These are phyloP conservation scores for Sinosuthora webbiana DNA, from an alignment of 2,113 vertebrate genomes.

Conservation along the genomic window DNA sequence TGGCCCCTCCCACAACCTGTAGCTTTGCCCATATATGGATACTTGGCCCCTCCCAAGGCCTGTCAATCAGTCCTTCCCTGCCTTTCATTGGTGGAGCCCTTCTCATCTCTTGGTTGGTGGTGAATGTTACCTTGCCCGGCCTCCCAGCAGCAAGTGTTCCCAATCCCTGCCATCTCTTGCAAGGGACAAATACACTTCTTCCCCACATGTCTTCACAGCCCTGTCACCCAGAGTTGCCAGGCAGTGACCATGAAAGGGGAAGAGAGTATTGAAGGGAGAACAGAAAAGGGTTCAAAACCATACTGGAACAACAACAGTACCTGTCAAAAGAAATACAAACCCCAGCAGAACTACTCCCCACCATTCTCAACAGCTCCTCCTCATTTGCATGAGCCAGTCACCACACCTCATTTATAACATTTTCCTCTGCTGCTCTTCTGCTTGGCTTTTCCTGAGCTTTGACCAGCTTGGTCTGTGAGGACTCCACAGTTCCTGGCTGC, in stretches of 20 bases:
- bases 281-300: not conserved
- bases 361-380: not conserved
- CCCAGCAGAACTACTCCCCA: not conserved
- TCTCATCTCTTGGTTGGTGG: no score
- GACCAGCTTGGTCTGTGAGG: not conserved
- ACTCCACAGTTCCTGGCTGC: not conserved
- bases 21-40: not conserved
- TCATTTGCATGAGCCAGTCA: not conserved
- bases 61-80: not conserved
- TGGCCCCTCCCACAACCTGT: no score
- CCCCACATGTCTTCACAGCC: not conserved
- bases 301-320: not conserved
- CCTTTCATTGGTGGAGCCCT: no score
- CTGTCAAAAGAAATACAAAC: not conserved
- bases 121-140: not conserved
- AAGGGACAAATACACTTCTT: not conserved
- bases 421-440: not conserved
- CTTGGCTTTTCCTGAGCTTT: not conserved
- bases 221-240: not conserved
- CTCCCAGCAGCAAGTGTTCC: not conserved
- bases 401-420: not conserved
- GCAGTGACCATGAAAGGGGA: not conserved
- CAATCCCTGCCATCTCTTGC: not conserved
- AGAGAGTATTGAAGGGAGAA: not conserved
- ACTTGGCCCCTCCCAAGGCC: not conserved